Base-by-base conservation (phyloP, 2,888 invertebrate species). In the Hololepta plana region DNA sequence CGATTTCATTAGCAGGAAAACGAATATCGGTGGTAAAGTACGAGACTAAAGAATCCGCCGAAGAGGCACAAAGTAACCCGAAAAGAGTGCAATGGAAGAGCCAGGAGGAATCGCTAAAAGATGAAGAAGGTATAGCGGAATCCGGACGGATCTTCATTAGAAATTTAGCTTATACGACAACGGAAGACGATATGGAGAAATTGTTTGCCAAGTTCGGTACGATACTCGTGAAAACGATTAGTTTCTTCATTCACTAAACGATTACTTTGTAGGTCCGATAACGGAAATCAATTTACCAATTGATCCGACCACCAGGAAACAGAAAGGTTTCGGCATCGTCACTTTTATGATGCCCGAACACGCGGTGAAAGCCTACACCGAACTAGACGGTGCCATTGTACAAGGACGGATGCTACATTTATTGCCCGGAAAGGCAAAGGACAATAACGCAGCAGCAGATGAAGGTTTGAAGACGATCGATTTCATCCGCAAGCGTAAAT, bases 291-390 rank as follows among this genome's bases (percentile, higher is more conserved):
- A 74, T 52, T 60, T 96, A 45, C 93, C 96, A 0, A 67, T 96
- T 28, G 95, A 96, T 51, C 61, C 64, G 27, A 47, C 68, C 2
- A 76, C 80, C 0, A 72, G 88, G 19, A 75, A 77, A 49, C 64
- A 74, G 8, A 93, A 93, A 56, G 93, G 96, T 1, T 96, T 90
- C 53, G 96, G 88, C 0, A 76, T 81, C 0, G 66, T 96, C 0
- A 87, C 90, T 0, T 98, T 72, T 49, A 59, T 98, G 46, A 75
- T 96, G 63, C 91, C 96, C 0, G 95, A 96, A 48, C 80, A 96
- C 53, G 98, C 98, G 0, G 72, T 82, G 0, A 71, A 67, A 42
- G 96, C 98, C 0, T 93, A 75, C 48, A 61, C 71, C 1, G 75
- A 75, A 38, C 58, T 96, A 2, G 96, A 96, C 55, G 95, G 95